Percentiles rank a stretch among this genome's conserved stretches.
phyloP scores from a whole-genome alignment of 35 echinoderm and acorn worm genomes.

The Acanthaster planci region DNA sequence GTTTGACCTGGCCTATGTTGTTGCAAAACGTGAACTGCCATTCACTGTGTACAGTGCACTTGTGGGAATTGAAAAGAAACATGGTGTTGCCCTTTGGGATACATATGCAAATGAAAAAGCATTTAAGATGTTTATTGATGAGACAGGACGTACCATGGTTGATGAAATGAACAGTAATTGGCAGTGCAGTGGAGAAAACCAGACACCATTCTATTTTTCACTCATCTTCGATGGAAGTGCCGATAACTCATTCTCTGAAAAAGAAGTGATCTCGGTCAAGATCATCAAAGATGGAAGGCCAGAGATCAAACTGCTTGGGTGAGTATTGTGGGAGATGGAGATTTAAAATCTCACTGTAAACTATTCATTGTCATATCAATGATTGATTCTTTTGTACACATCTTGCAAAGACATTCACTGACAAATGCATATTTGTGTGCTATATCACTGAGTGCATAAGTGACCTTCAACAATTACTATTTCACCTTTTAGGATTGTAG shows the following conservation, averaged over 20 bases:
- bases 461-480: no score
- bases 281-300: slow-evolving; percentile 50
- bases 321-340: slow-evolving; percentile 8
- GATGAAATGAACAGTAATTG: slow-evolving; percentile 31
- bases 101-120: slow-evolving; percentile 56
- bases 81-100: slow-evolving; percentile 52
- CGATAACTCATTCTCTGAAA: slow-evolving; percentile 59
- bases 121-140: slow-evolving; percentile 38
- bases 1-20: slow-evolving; percentile 50
- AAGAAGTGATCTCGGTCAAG: slow-evolving; percentile 63
- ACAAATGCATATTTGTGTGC: neutral
- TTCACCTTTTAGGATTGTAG: slow-evolving; percentile 56
- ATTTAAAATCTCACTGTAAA: neutral
- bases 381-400: neutral
- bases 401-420: neutral
- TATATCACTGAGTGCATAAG: slow-evolving; percentile 31
- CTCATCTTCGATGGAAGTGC: slow-evolving; percentile 71
- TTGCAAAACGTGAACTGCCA: slow-evolving; percentile 52
- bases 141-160: slow-evolving; percentile 35
- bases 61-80: slow-evolving; percentile 44
- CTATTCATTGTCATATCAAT: neutral
- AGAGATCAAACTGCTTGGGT: slow-evolving; percentile 56
- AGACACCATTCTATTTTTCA: slow-evolving; percentile 52
- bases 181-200: neutral
- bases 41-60: slow-evolving; percentile 39